Evolutionary conservation across 30 jellyfish, hydroid and myxozoan genomes (phyloP), one percentile per base, ranked within the genome.

Genomic region (Calvadosia cruxmelitensis): DNA sequence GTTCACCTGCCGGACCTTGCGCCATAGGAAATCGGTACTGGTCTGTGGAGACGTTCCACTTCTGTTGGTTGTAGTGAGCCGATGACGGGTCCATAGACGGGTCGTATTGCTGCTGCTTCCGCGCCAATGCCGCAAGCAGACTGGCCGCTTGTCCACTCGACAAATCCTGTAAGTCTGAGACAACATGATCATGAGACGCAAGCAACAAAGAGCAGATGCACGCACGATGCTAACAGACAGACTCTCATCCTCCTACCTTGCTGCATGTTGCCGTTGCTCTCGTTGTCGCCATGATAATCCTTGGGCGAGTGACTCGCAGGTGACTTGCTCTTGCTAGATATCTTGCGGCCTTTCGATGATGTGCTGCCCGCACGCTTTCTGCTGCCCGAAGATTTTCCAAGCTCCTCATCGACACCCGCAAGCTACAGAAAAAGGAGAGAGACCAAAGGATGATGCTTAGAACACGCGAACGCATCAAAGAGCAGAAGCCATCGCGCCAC

Each of bases 91-190:
- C 57, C 20, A 5, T 10, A 10, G 57, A 20, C 29, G 67, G 93
- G 26, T 80, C 2, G 32, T 80, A 84, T 27, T 91, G 96, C 75
- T 91, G 99, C 49, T 80, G 95, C 33, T 85, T 81, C 32, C 95
- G 74, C 50, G 99, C 99, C 50, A 91, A 31, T 16, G 92, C 93
- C 27, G 94, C 84, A 2, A 91, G 85, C 84, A 91, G 71, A 16
- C 81, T 92, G 49, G 95, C 93, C 31, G 99, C 99, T 66, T 81
- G 98, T 30, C 82, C 30, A 33, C 53, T 91, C 64, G 92, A 72
- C 49, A 81, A 72, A 77, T 42, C 57, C 20, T 42, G 57, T 20
- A 42, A 42, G 10, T 82, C 83, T 72, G 28, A 29, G 48, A 36
- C 12, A 49, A 50, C 15, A 63, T 31, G 36, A 16, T 1, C 26